These are phyloP conservation scores for Acromyrmex echinatior DNA, from an alignment of 1,140 invertebrate genomes.

Conservation along the genomic window DNA sequence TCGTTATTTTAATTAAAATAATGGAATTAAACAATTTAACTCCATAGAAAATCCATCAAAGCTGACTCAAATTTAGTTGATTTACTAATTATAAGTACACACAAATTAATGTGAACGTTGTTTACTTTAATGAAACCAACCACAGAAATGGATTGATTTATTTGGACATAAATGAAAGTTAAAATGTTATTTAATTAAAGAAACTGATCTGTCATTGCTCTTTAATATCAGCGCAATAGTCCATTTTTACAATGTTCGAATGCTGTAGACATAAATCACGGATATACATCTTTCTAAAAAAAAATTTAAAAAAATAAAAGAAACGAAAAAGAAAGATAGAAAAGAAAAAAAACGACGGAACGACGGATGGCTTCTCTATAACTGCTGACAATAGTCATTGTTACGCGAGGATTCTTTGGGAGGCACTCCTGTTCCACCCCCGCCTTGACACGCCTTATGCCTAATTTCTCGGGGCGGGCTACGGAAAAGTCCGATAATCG, in stretches of 20 bases:
- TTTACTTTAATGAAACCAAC: no score
- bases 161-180: no score
- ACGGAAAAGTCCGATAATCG: constrained; percentile 80
- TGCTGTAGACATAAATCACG: background rate
- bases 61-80: no score
- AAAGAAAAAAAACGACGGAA: constrained; percentile 62
- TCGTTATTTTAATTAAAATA: no score
- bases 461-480: constrained; percentile 79
- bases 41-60: no score
- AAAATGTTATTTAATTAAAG: no score
- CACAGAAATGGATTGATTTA: no score
- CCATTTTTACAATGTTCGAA: background rate
- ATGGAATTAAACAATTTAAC: no score
- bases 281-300: background rate
- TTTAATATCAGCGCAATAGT: no score
- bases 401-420: constrained; percentile 44
- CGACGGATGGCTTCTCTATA: constrained; percentile 76
- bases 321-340: background rate
- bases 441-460: constrained; percentile 70
- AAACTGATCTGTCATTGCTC: no score
- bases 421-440: background rate
- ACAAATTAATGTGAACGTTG: no score
- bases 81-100: no score
- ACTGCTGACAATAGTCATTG: constrained; percentile 80
- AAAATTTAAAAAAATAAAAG: background rate